A percentile compares a stretch with the other conserved stretches of the same genome.
Conservation (phyloP, 2,797 vertebrate species). For the Neosilurus mollespiculum region DNA sequence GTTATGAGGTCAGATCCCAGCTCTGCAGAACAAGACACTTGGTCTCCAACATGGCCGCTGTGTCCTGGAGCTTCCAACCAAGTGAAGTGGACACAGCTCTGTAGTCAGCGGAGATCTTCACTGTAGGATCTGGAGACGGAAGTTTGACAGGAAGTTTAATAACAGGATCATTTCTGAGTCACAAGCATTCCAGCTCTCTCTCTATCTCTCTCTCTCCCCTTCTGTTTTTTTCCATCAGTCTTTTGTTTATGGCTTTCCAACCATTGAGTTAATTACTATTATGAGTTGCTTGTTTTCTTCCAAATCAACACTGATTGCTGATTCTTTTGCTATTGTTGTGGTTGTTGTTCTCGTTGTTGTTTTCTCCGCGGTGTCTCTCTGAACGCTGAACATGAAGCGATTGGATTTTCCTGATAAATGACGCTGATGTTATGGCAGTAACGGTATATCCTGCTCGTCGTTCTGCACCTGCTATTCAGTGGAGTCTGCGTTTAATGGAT, state of each 20-base stretch:
- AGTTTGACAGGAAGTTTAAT: background rate
- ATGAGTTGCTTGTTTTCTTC: conserved; percentile 29
- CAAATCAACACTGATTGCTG: conserved; percentile 33
- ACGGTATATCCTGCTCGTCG: background rate
- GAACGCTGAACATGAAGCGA: conserved; percentile 40
- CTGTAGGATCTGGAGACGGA: background rate
- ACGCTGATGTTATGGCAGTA: conserved; percentile 21
- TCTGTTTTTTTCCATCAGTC: background rate
- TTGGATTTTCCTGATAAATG: conserved; percentile 40
- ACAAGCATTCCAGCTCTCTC: background rate
- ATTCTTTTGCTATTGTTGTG: conserved; percentile 1
- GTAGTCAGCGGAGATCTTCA: background rate
- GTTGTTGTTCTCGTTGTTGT: background rate
- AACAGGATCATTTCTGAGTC: background rate
- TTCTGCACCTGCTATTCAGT: conserved; percentile 13
- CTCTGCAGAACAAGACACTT: background rate
- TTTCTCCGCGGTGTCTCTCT: conserved; percentile 27
- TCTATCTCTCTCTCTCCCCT: too few species aligned
- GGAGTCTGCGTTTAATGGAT: background rate
- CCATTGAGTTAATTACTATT: conserved; percentile 42
- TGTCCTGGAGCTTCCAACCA: background rate
- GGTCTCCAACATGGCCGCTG: background rate
- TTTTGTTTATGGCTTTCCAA: background rate
- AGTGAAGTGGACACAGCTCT: too few species aligned
- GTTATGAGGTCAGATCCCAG: background rate